Evolutionary conservation across 2,113 vertebrate genomes (phyloP), one percentile per base, ranked within the genome.

Genomic region (Cinclus mexicanus): DNA sequence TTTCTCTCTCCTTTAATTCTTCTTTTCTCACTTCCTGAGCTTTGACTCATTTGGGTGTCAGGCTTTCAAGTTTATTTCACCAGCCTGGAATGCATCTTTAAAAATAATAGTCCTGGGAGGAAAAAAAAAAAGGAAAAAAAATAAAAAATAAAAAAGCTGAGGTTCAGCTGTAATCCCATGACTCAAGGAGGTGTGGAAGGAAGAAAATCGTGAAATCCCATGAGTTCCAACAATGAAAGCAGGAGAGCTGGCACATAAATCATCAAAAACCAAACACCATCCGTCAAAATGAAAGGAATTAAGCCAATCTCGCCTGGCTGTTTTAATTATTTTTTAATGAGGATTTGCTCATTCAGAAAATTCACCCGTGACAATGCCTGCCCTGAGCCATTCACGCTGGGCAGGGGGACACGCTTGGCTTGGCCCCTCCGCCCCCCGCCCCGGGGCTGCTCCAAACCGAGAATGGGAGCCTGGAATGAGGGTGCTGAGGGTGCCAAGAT

Each of bases 271-370:
- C 46, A 72, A 95, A 90, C 94, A 46, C 82, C 94, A 88, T 79
- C 92, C 60, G 70, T 94, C 95, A 88, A 88, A 97, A 91, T 26
- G 95, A 93, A 92, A 86, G 90, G 96, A 96, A 92, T 76, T 46
- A 83, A 97, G 96, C 90, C 96, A 92, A 94, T 69, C 92, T 85
- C 63, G 12, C 90, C 42, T 23, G 92, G 88, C 96, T 57, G 95
- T 56, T 96, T 95, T 95, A 95, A 97, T 97, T 96, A 92, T 93
- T 95, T 91, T 94, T 95, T 94, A 95, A 96, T 96, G 96, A 97
- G 92, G 96, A 95, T 95, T 97, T 95, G 90, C 94, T 97, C 96
- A 95, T 96, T 97, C 95, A 95, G 92, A 96, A 96, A 96, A 96
- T 96, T 88, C 96, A 68, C 82, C 78, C 65, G 7, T 88, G 90